These are phyloP conservation scores for Calypte anna DNA, from an alignment of 2,113 vertebrate genomes.

Conservation along the genomic window DNA sequence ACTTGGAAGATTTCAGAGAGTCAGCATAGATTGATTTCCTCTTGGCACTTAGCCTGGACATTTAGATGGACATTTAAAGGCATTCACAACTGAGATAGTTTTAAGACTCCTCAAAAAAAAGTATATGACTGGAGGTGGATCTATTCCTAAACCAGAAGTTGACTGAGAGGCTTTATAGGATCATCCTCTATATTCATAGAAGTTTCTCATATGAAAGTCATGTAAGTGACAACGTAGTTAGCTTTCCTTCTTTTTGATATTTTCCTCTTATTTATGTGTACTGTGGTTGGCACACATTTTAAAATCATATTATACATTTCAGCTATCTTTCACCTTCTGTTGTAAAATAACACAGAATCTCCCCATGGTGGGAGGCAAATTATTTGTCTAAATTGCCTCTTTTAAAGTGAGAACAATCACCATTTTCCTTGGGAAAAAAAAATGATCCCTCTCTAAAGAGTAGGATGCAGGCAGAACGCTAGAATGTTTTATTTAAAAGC, in stretches of 20 bases:
- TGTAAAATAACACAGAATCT: background rate
- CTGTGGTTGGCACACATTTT: background rate
- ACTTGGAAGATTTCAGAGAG: conserved; percentile 31
- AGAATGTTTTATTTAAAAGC: background rate
- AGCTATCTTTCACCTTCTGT: background rate
- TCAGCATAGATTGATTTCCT: conserved; percentile 29
- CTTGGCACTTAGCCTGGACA: background rate
- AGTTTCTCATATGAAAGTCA: background rate
- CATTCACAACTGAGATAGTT: background rate
- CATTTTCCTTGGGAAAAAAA: background rate
- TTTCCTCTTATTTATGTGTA: background rate
- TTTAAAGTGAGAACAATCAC: background rate
- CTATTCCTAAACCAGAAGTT: background rate
- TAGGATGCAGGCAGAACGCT: background rate
- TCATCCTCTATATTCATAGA: background rate
- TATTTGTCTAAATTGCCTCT: background rate
- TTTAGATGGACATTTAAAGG: conserved; percentile 24
- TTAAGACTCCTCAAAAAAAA: background rate
- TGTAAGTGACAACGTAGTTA: background rate
- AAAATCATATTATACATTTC: background rate
- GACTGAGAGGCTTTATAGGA: background rate
- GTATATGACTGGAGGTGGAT: background rate
- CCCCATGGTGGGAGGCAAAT: background rate
- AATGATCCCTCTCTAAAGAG: background rate
- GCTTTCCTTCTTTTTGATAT: background rate